phyloP scores from a whole-genome alignment of 2,113 vertebrate genomes.

The Uria aalge region DNA sequence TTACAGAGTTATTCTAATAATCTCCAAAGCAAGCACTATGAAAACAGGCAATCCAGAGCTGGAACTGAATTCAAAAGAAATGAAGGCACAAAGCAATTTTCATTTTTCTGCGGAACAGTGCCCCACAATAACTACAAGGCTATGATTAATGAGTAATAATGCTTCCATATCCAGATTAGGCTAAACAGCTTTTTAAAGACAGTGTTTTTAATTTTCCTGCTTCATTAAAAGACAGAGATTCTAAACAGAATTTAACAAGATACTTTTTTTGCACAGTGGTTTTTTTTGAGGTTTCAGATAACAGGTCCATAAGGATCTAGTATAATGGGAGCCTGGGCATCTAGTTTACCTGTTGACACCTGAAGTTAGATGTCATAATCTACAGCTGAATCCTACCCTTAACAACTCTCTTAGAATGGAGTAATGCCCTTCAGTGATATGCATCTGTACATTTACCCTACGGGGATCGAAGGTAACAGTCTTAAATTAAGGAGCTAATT shows the following conservation, averaged over 20 bases:
- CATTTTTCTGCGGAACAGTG: background rate
- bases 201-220: background rate
- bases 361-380: background rate
- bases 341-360: background rate
- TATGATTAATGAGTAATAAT: background rate
- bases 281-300: background rate
- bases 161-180: background rate
- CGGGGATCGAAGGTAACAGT: background rate
- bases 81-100: background rate
- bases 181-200: background rate
- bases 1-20: background rate
- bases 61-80: background rate
- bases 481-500: slow-evolving; percentile 40
- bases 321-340: background rate
- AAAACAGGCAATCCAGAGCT: background rate
- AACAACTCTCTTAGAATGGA: background rate
- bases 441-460: background rate
- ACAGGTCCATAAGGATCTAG: background rate
- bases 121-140: background rate
- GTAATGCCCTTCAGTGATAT: background rate
- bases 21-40: background rate
- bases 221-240: background rate
- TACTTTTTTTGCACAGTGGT: background rate
- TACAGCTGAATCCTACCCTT: background rate
- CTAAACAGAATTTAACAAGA: background rate